Evolutionary conservation across 2,113 vertebrate species (phyloP).

Genomic region (Chaetorhynchus papuensis): DNA sequence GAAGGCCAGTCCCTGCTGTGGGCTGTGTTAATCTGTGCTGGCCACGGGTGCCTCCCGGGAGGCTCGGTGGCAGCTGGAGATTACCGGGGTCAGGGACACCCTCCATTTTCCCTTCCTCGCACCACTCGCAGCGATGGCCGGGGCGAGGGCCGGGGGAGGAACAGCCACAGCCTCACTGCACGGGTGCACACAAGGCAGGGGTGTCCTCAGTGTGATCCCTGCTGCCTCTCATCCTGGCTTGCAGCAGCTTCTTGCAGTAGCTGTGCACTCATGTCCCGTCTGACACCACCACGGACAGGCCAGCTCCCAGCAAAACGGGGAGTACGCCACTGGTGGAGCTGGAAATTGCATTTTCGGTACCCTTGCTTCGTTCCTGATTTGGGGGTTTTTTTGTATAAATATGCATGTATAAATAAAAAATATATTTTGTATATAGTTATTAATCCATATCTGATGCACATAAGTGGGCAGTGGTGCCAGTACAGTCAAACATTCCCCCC

Average conservation of each 20-base stretch:
- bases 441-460: background rate
- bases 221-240: background rate
- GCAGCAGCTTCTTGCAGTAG: background rate
- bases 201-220: fast-evolving
- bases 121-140: background rate
- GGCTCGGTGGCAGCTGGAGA: conserved; percentile 41
- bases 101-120: conserved; percentile 26
- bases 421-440: background rate
- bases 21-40: conserved; percentile 40
- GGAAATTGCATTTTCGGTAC: background rate
- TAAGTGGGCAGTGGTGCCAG: background rate
- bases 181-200: fast-evolving
- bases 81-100: conserved; percentile 25
- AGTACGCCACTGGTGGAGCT: background rate
- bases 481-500: background rate
- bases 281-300: background rate
- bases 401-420: background rate
- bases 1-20: background rate
- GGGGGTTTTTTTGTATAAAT: background rate
- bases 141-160: background rate
- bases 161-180: fast-evolving
- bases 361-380: background rate
- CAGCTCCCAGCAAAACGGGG: background rate
- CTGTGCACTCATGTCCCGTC: fast-evolving
- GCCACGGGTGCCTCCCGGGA: background rate